Conservation (phyloP, 2,888 invertebrate species). For the Sinohyriopsis cumingii region DNA sequence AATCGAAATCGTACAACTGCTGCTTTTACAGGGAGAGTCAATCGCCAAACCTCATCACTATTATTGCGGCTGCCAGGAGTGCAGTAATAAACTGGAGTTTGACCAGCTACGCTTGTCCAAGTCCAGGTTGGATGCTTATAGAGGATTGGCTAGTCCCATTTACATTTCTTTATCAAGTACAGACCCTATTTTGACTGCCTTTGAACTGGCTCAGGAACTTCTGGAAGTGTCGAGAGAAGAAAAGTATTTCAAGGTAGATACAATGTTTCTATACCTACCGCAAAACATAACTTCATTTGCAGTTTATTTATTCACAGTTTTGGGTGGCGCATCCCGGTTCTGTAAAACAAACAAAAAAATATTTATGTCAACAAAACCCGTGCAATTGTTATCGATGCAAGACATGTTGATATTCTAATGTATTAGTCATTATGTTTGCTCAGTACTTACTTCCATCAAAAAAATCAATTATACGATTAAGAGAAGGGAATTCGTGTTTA, state of each 20-base stretch:
- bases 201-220: conserved; percentile 61
- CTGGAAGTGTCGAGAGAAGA: conserved; percentile 59
- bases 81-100: conserved; percentile 56
- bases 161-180: conserved; percentile 66
- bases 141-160: conserved; percentile 63
- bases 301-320: too few species aligned
- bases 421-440: too few species aligned
- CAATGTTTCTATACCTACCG: too few species aligned
- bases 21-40: conserved; percentile 62
- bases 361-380: too few species aligned
- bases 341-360: too few species aligned
- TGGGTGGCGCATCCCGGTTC: too few species aligned
- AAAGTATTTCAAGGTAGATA: conserved; percentile 64
- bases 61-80: conserved; percentile 65
- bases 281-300: too few species aligned
- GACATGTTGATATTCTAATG: too few species aligned
- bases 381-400: too few species aligned
- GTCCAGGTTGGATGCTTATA: conserved; percentile 63
- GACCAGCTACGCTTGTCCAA: conserved; percentile 64
- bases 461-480: too few species aligned
- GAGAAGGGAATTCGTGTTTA: too few species aligned
- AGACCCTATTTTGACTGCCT: conserved; percentile 65
- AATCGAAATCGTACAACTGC: conserved; percentile 60
- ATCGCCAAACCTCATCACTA: conserved; percentile 68
- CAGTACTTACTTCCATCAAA: too few species aligned